Percentiles rank a stretch among this genome's conserved stretches.
Conservation (phyloP, 2,797 vertebrate genomes). For the Lemur catta region DNA sequence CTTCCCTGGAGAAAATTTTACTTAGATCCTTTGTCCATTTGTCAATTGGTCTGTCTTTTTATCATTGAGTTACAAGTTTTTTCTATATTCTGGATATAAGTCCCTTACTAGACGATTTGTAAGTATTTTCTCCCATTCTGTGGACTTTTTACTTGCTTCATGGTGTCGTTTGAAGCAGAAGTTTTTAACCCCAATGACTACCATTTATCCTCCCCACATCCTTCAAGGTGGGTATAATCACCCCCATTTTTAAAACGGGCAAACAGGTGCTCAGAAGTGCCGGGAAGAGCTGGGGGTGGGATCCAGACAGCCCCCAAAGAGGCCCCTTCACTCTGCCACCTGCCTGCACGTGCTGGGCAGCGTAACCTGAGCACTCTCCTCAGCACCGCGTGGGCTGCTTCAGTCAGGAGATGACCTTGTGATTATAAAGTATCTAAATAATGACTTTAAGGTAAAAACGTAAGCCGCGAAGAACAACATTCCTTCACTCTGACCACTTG, state of each 20-base stretch:
- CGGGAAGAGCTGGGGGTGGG: no score
- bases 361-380: accelerated
- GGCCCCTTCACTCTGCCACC: no score
- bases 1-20: no score
- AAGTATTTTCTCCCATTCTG: background rate
- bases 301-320: background rate
- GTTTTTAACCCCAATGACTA: background rate
- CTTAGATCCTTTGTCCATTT: background rate
- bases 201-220: background rate
- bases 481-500: background rate
- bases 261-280: background rate
- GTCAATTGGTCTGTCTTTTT: background rate
- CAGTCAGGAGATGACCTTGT: background rate
- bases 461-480: background rate
- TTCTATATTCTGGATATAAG: background rate
- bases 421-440: background rate
- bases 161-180: background rate
- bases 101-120: background rate
- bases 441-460: background rate
- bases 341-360: no score
- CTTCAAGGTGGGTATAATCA: background rate
- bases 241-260: background rate
- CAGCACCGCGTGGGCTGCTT: background rate
- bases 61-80: background rate
- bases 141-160: background rate